Evolutionary conservation across 2,113 vertebrate species (phyloP).

Genomic region (Argyrosomus japonicus): DNA sequence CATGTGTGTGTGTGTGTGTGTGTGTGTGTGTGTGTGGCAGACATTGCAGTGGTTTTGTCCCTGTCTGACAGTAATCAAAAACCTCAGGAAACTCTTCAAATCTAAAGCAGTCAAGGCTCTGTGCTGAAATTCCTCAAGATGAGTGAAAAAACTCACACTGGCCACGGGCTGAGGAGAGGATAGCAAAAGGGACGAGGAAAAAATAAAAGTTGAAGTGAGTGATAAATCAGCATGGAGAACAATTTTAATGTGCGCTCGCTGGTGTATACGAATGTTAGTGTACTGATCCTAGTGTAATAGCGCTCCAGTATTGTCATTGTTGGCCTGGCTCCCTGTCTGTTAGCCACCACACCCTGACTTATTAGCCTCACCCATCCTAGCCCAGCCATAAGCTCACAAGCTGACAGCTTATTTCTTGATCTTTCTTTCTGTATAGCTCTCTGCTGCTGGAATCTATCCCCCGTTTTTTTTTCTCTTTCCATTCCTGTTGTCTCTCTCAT

Average conservation of each 20-base stretch:
- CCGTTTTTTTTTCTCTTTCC: background rate
- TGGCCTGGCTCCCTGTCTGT: slow-evolving; percentile 64
- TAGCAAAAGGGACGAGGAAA: slow-evolving; percentile 6
- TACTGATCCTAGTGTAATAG: slow-evolving; percentile 45
- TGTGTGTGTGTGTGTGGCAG: slow-evolving; percentile 59
- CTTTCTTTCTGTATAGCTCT: slow-evolving; percentile 22
- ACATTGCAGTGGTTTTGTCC: slow-evolving; percentile 70
- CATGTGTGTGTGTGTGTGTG: slow-evolving; percentile 44
- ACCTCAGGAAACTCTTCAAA: slow-evolving; percentile 82
- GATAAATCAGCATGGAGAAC: slow-evolving; percentile 52
- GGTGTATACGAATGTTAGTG: slow-evolving; percentile 26
- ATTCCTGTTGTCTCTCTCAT: slow-evolving; percentile 20
- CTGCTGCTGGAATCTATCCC: background rate
- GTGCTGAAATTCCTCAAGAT: slow-evolving; percentile 68
- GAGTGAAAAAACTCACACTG: slow-evolving; percentile 56
- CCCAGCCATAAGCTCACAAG: slow-evolving; percentile 51
- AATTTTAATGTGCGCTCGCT: slow-evolving; percentile 26
- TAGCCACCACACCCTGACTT: slow-evolving; percentile 76
- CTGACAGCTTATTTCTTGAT: slow-evolving; percentile 45
- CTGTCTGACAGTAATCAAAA: slow-evolving; percentile 82
- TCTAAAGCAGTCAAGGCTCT: slow-evolving; percentile 71
- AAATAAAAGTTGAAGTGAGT: slow-evolving; percentile 7
- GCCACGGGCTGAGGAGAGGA: slow-evolving; percentile 40
- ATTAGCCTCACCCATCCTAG: slow-evolving; percentile 66
- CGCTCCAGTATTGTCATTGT: slow-evolving; percentile 68